Evolutionary conservation across 2,888 invertebrate genomes (phyloP).

Genomic region (Cheilosia vulpina): DNA sequence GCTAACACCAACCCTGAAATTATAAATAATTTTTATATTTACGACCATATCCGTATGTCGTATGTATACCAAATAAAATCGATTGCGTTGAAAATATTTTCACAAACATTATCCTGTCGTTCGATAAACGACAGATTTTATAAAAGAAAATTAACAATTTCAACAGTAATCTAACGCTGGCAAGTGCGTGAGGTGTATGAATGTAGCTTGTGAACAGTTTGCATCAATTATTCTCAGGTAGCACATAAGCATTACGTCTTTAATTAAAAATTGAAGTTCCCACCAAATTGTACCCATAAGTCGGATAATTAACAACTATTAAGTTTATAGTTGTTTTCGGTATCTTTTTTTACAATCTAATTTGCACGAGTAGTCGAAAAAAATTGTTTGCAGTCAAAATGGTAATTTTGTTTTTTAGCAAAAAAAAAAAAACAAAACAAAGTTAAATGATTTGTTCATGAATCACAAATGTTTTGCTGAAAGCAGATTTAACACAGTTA

Average conservation of each 20-base stretch:
- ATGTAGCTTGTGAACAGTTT: conserved; percentile 4
- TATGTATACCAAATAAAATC: background rate
- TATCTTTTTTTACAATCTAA: background rate
- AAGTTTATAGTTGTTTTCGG: background rate
- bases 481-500: too few relatives aligned
- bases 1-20: conserved; percentile 15
- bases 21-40: conserved; percentile 17
- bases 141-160: background rate
- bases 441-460: too few relatives aligned
- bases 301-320: background rate
- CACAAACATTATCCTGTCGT: background rate
- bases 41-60: background rate
- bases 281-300: background rate
- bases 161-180: background rate
- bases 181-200: conserved; percentile 22
- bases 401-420: too few relatives aligned
- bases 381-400: too few relatives aligned
- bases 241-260: background rate
- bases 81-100: conserved; percentile 4
- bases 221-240: conserved; percentile 28
- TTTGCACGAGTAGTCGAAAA: too few relatives aligned
- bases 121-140: background rate
- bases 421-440: too few relatives aligned
- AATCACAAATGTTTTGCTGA: too few relatives aligned
- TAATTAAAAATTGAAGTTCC: background rate